These are phyloP conservation scores for Microcaecilia unicolor DNA, from an alignment of 2,797 vertebrate genomes.

Conservation along the genomic window DNA sequence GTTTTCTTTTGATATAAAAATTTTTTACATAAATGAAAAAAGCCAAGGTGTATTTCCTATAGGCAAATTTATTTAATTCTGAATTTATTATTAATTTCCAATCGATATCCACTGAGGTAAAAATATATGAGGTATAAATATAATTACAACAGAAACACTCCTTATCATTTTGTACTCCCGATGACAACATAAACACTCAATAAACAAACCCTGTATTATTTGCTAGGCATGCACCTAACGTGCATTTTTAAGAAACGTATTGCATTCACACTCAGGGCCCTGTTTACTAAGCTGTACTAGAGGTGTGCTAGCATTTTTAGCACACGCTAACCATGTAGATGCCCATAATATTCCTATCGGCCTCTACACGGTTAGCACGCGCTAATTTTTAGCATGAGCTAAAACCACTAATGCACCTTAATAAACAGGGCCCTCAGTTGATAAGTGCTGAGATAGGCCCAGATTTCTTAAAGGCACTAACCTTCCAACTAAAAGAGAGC, in stretches of 20 bases:
- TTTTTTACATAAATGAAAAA: slow-evolving; percentile 16
- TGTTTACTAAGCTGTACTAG: no score
- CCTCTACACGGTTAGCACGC: no score
- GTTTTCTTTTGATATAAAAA: no score
- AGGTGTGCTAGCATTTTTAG: no score
- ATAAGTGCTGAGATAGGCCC: slow-evolving; percentile 8
- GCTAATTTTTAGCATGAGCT: no score
- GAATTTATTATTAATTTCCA: slow-evolving; percentile 58
- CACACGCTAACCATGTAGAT: no score
- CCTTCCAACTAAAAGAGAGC: no score
- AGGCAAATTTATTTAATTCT: slow-evolving; percentile 52
- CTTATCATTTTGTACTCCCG: slow-evolving; percentile 41
- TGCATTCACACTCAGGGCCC: slow-evolving; percentile 6
- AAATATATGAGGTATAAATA: slow-evolving; percentile 65
- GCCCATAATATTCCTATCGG: no score
- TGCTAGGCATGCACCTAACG: slow-evolving; percentile 24
- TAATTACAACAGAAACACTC: slow-evolving; percentile 51
- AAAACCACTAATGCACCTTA: no score
- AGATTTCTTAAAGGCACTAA: no score
- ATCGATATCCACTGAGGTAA: slow-evolving; percentile 56
- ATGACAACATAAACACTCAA: slow-evolving; percentile 38
- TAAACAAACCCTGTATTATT: slow-evolving; percentile 37
- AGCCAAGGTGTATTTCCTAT: slow-evolving; percentile 28
- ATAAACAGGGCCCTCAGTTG: no score
- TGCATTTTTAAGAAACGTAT: slow-evolving; percentile 11